Percentiles rank a stretch among this genome's conserved stretches.
phyloP scores from a whole-genome alignment of 1,140 invertebrate species.

The Lepidurus apus region DNA sequence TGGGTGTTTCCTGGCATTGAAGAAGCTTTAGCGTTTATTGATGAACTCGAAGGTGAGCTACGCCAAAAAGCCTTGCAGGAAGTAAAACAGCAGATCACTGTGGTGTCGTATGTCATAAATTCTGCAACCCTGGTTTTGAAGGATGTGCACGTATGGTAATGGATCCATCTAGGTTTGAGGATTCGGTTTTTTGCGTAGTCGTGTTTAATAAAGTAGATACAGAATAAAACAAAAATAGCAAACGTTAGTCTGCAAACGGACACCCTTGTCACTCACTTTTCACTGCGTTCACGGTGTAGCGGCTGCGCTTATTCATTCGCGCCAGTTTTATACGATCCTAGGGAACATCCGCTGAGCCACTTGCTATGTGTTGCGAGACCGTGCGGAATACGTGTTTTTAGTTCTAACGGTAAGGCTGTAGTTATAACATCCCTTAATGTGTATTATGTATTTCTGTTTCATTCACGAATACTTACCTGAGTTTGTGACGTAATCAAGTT shows the following conservation, averaged over 20 bases:
- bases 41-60: not conserved
- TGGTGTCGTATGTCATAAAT: constrained; percentile 10
- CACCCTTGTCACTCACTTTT: constrained; percentile 9
- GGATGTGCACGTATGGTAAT: not conserved
- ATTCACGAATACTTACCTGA: not conserved
- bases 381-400: not conserved
- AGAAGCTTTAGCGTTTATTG: constrained; percentile 27
- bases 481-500: too few relatives aligned
- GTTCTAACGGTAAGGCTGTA: not conserved
- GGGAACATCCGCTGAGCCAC: not conserved
- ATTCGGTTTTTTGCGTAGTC: not conserved
- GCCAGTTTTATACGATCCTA: not conserved
- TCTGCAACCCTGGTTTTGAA: constrained; percentile 3
- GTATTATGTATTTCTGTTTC: not conserved
- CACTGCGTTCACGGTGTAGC: not conserved
- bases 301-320: not conserved
- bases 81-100: constrained; percentile 12
- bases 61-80: constrained; percentile 17
- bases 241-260: constrained; percentile 9
- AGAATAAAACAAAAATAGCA: not conserved
- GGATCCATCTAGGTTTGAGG: not conserved
- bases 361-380: not conserved
- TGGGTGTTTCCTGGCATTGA: constrained; percentile 29
- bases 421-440: not conserved
- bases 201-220: not conserved